Evolutionary conservation across 2,797 vertebrate genomes (phyloP).

Genomic region (Macrochelys suwanniensis): DNA sequence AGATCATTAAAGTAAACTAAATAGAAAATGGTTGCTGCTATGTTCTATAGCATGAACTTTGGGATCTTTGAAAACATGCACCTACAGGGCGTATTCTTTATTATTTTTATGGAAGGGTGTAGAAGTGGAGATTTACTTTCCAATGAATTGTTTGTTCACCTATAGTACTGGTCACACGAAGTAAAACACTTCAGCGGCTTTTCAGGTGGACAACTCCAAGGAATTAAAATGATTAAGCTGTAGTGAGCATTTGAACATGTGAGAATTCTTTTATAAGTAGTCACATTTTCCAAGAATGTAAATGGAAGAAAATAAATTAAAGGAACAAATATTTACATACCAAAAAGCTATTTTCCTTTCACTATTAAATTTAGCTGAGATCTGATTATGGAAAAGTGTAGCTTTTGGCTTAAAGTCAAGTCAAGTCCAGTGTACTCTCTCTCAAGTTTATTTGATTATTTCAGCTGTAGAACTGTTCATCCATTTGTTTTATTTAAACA

Average conservation of each 20-base stretch:
- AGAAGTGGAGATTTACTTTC: not conserved
- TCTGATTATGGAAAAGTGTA: not conserved
- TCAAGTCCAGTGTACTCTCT: not conserved
- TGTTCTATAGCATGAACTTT: not conserved
- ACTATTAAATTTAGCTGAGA: conserved; percentile 1
- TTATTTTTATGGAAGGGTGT: too few species aligned
- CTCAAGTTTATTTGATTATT: not conserved
- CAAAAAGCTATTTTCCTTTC: conserved; percentile 16
- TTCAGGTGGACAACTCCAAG: not conserved
- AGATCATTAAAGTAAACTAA: conserved; percentile 23
- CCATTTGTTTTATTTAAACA: not conserved
- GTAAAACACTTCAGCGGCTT: not conserved
- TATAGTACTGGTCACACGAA: not conserved
- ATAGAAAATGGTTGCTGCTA: not conserved
- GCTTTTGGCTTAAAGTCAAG: not conserved
- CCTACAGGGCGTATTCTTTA: not conserved
- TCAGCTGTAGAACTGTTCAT: not conserved
- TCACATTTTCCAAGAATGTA: not conserved
- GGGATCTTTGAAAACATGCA: not conserved
- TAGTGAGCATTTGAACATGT: not conserved
- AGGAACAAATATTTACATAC: not conserved
- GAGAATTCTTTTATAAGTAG: not conserved
- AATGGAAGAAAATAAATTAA: not conserved
- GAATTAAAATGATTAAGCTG: not conserved
- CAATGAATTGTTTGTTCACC: not conserved